Evolutionary conservation across 2,797 vertebrate species (phyloP).

Genomic region (Macroramphosus scolopax): DNA sequence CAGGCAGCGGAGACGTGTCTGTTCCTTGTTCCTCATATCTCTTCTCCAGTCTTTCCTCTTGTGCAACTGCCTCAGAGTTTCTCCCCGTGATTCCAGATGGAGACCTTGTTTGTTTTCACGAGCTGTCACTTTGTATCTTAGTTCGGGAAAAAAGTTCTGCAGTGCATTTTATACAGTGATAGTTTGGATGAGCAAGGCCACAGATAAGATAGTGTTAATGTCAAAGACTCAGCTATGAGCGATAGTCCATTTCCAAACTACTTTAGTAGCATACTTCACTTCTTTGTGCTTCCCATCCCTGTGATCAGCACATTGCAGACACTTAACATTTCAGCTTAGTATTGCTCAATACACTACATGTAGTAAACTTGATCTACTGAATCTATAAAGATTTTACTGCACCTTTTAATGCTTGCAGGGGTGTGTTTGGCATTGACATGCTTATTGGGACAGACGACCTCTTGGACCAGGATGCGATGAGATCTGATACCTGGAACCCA

Average conservation of each 20-base stretch:
- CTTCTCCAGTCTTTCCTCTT: slow-evolving; percentile 43
- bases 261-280: too few species aligned
- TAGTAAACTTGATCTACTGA: not conserved
- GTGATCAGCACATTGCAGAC: too few species aligned
- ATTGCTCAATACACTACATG: too few species aligned
- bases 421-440: not conserved
- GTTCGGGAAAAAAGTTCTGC: slow-evolving; percentile 9
- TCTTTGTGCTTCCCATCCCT: too few species aligned
- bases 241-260: too few species aligned
- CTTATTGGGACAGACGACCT: too few species aligned
- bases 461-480: too few species aligned
- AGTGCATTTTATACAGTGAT: slow-evolving; percentile 1
- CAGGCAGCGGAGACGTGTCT: slow-evolving; percentile 21
- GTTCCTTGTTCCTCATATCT: slow-evolving; percentile 41
- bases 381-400: not conserved
- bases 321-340: too few species aligned
- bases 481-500: too few species aligned
- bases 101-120: slow-evolving; percentile 22
- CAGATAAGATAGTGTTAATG: too few species aligned
- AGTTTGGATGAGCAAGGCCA: too few species aligned
- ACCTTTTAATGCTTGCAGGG: not conserved
- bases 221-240: too few species aligned
- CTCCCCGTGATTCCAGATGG: slow-evolving; percentile 10
- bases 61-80: slow-evolving; percentile 23
- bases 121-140: slow-evolving; percentile 12